These are phyloP conservation scores for Zootoca vivipara DNA, from an alignment of 2,113 vertebrate species.

Conservation along the genomic window DNA sequence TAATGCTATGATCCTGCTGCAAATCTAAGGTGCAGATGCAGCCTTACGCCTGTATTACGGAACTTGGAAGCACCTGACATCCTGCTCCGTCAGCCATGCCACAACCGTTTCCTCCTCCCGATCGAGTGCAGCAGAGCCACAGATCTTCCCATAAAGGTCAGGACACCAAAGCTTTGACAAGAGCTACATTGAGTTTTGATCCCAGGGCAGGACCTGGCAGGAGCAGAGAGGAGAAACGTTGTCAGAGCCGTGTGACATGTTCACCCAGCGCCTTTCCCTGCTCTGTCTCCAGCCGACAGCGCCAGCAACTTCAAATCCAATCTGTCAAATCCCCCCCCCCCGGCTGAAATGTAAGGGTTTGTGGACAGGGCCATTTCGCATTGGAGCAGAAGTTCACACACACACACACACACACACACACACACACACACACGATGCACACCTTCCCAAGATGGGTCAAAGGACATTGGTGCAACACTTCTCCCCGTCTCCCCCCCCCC, in stretches of 20 bases:
- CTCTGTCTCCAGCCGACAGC: background rate
- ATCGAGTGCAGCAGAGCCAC: background rate
- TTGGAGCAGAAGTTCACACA: background rate
- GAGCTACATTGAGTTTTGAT: rapidly evolving
- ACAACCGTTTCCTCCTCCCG: background rate
- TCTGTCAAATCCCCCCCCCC: background rate
- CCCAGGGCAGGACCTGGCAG: background rate
- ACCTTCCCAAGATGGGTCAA: conserved; percentile 26
- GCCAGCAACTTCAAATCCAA: background rate
- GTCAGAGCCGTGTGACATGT: rapidly evolving
- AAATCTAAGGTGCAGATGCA: background rate
- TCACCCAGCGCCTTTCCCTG: background rate
- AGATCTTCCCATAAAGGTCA: background rate
- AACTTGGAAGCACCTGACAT: background rate
- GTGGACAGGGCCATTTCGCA: rapidly evolving
- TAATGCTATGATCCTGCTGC: no score
- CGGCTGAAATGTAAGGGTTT: background rate
- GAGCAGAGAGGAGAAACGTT: background rate
- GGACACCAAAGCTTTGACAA: background rate
- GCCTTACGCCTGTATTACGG: background rate
- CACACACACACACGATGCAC: no score
- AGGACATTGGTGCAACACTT: background rate
- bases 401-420: no score
- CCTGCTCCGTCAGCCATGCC: background rate
- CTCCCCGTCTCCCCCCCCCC: background rate